phyloP scores from a whole-genome alignment of 2,113 vertebrate species.

The Egretta garzetta region DNA sequence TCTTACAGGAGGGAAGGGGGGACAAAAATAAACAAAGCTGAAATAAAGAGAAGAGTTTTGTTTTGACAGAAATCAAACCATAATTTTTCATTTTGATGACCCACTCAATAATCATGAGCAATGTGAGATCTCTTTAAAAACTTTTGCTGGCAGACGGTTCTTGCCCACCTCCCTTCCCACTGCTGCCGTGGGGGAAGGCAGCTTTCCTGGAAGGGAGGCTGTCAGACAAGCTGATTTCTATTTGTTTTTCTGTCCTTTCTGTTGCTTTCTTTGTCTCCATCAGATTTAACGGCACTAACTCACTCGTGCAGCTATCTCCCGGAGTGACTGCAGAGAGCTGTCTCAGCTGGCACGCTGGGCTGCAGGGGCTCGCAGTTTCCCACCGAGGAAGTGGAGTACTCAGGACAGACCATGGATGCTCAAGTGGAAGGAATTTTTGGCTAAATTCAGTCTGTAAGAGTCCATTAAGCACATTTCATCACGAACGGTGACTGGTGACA shows the following conservation, averaged over 20 bases:
- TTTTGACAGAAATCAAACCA: neutral
- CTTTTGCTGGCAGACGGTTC: neutral
- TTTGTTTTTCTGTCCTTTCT: neutral
- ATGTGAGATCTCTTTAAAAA: neutral
- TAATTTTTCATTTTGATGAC: neutral
- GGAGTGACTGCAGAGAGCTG: neutral
- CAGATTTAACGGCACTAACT: accelerated
- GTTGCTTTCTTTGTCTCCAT: neutral
- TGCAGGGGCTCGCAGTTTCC: neutral
- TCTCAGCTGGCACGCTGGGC: neutral
- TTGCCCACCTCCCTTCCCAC: neutral
- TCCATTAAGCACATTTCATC: neutral
- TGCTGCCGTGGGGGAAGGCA: neutral
- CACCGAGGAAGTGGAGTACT: accelerated
- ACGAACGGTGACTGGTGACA: neutral
- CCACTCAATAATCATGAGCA: neutral
- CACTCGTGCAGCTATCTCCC: neutral
- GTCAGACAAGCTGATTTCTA: neutral
- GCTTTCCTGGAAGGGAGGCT: neutral
- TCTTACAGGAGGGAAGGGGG: neutral
- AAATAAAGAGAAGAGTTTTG: neutral
- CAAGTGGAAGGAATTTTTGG: neutral
- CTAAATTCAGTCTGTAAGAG: neutral
- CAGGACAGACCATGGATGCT: accelerated
- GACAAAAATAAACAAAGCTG: neutral